A percentile compares a stretch with the other conserved stretches of the same genome.
Conservation (phyloP, 2,888 invertebrate species). For the Fabriciana adippe region DNA sequence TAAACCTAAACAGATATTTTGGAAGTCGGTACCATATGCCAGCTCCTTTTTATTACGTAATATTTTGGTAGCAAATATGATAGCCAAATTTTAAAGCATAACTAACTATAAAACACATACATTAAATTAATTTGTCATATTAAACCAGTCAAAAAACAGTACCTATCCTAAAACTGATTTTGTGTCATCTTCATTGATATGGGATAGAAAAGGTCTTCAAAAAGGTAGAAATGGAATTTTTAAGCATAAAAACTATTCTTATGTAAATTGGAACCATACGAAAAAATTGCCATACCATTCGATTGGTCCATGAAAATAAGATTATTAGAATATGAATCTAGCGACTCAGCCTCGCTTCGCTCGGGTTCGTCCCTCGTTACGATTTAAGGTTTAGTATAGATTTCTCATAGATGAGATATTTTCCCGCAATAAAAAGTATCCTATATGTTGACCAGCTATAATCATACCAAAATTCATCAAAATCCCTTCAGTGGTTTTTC, state of each 20-base stretch:
- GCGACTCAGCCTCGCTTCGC: too few relatives aligned
- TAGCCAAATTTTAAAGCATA: background rate
- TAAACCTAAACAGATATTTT: background rate
- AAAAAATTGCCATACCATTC: background rate
- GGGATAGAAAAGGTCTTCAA: conserved; percentile 16
- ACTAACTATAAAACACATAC: too few relatives aligned
- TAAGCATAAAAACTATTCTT: background rate
- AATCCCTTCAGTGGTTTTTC: too few relatives aligned
- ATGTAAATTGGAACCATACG: conserved; percentile 4
- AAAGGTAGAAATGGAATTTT: conserved; percentile 1
- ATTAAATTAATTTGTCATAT: background rate
- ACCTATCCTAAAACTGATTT: conserved; percentile 16
- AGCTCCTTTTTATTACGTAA: background rate
- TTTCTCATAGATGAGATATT: too few relatives aligned
- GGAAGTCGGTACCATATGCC: background rate
- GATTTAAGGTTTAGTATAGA: too few relatives aligned
- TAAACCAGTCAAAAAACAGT: conserved; percentile 9
- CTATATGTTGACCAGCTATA: too few relatives aligned
- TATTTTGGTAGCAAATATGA: background rate
- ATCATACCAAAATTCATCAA: too few relatives aligned
- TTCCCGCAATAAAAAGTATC: too few relatives aligned
- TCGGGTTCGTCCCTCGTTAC: too few relatives aligned
- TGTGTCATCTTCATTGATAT: conserved; percentile 22
- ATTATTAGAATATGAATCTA: too few relatives aligned
- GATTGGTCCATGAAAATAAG: background rate